Conservation (phyloP, 2,797 vertebrate genomes). For the Myotis vivesi region DNA sequence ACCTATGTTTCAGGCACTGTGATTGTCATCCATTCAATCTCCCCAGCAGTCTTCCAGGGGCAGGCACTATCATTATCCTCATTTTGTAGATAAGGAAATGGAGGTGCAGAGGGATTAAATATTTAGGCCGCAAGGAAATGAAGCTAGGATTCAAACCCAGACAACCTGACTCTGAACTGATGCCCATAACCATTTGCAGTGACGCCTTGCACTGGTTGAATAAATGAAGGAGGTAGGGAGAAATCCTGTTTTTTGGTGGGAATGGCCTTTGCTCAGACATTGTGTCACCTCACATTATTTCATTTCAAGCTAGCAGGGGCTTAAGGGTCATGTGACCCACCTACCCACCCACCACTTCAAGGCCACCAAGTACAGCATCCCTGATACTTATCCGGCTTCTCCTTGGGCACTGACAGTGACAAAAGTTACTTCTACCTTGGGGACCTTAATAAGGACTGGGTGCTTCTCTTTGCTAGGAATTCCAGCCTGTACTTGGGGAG, state of each 20-base stretch:
- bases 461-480: background rate
- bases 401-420: background rate
- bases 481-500: background rate
- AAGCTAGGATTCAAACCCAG: background rate
- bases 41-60: background rate
- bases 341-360: rapidly evolving
- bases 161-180: background rate
- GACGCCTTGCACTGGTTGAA: background rate
- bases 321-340: background rate
- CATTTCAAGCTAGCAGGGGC: background rate
- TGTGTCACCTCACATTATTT: background rate
- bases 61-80: no score
- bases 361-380: background rate
- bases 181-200: background rate
- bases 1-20: background rate
- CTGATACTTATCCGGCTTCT: background rate
- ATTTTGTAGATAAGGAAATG: background rate
- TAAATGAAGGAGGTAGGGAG: background rate
- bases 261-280: background rate
- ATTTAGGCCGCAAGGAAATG: background rate
- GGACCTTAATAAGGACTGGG: background rate
- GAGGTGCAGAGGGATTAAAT: background rate
- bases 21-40: background rate
- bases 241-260: background rate
- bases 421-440: background rate